These are phyloP conservation scores for Gymnarchus niloticus DNA, from an alignment of 2,113 vertebrate species.

Conservation along the genomic window DNA sequence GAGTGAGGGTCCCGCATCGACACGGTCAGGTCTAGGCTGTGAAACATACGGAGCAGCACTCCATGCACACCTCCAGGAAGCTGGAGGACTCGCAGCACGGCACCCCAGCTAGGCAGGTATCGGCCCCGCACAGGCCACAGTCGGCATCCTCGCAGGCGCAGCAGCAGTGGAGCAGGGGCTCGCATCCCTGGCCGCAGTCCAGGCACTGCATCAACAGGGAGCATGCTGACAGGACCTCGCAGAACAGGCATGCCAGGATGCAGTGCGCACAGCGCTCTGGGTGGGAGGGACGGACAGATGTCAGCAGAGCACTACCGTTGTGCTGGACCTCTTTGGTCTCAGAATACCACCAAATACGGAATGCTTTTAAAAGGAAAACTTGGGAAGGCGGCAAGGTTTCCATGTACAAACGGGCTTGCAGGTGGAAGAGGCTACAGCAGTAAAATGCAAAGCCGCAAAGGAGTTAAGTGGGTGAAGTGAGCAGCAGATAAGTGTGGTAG, in stretches of 20 bases:
- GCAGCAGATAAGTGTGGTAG: not conserved
- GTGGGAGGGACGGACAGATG: not conserved
- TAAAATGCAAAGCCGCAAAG: not conserved
- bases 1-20: not conserved
- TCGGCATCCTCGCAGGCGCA: slow-evolving; percentile 38
- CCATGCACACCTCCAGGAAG: slow-evolving; percentile 68
- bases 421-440: not conserved
- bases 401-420: not conserved
- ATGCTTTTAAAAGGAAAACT: not conserved
- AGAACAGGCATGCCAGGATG: slow-evolving; percentile 69
- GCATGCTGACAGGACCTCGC: slow-evolving; percentile 63
- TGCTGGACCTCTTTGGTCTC: not conserved
- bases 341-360: not conserved
- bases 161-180: slow-evolving; percentile 52
- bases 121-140: slow-evolving; percentile 48
- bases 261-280: slow-evolving; percentile 68
- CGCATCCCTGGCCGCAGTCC: slow-evolving; percentile 52
- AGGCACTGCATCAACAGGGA: slow-evolving; percentile 58
- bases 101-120: slow-evolving; percentile 57
- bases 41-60: slow-evolving; percentile 72
- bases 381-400: not conserved
- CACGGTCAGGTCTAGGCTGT: slow-evolving; percentile 42
- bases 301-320: not conserved
- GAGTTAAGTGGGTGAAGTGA: too few species aligned
- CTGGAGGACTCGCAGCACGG: slow-evolving; percentile 63